phyloP scores from a whole-genome alignment of 2,888 invertebrate species.

The Ypsolopha scabrella region DNA sequence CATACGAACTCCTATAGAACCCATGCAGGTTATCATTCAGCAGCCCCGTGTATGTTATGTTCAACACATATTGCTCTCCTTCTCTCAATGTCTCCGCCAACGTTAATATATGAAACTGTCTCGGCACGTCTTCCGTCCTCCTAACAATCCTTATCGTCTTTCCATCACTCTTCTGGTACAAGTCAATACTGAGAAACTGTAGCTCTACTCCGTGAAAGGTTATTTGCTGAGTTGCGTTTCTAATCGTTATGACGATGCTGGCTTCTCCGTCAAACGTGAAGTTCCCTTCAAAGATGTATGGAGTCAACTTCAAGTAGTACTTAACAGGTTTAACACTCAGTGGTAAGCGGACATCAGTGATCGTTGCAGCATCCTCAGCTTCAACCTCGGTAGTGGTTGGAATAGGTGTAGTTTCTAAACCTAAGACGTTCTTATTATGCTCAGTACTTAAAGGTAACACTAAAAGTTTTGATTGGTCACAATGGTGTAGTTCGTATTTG shows the following conservation, averaged over 20 bases:
- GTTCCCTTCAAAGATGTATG: conserved; percentile 79
- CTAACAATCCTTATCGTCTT: conserved; percentile 34
- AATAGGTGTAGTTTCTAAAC: conserved; percentile 37
- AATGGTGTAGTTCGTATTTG: conserved; percentile 52
- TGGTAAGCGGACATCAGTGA: conserved; percentile 76
- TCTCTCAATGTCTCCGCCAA: conserved; percentile 68
- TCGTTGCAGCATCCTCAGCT: conserved; percentile 19
- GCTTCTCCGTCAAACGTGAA: conserved; percentile 84
- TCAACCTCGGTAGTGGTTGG: conserved; percentile 13
- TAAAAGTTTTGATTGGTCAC: conserved; percentile 46
- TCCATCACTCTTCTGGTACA: conserved; percentile 52
- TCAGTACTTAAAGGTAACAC: conserved; percentile 54
- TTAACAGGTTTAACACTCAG: conserved; percentile 74
- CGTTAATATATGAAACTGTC: conserved; percentile 78
- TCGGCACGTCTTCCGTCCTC: conserved; percentile 67
- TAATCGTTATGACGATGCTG: conserved; percentile 72
- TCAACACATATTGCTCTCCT: conserved; percentile 74
- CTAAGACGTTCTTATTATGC: conserved; percentile 39
- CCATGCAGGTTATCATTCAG: conserved; percentile 83
- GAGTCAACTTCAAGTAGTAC: conserved; percentile 78
- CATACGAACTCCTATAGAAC: conserved; percentile 87
- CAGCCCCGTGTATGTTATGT: conserved; percentile 78
- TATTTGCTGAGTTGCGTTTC: conserved; percentile 73
- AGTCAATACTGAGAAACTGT: conserved; percentile 68
- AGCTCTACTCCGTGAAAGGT: conserved; percentile 82